Conservation (phyloP, 2,888 invertebrate species). For the Drosophila stalkeri region DNA sequence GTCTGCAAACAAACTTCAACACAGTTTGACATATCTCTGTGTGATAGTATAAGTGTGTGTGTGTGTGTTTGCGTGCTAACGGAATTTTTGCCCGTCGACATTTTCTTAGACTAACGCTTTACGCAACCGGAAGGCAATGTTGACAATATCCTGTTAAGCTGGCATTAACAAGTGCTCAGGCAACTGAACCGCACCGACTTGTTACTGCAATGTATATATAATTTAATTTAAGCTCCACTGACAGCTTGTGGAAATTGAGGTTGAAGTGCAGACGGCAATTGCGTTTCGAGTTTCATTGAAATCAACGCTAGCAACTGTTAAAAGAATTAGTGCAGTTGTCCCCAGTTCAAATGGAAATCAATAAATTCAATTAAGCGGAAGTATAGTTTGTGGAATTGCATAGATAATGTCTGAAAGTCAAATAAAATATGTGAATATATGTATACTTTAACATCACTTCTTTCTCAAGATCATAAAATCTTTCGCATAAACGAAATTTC, state of each 20-base stretch:
- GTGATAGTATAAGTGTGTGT: conserved; percentile 6
- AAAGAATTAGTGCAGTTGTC: conserved; percentile 16
- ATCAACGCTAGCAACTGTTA: conserved; percentile 20
- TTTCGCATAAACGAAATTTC: conserved; percentile 15
- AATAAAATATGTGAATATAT: background rate
- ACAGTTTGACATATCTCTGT: conserved; percentile 30
- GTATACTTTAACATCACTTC: background rate
- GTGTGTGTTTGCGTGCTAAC: conserved; percentile 46
- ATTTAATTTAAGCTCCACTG: conserved; percentile 56
- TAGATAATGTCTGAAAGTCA: background rate
- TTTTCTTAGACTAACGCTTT: conserved; percentile 37
- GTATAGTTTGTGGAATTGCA: background rate
- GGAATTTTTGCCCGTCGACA: conserved; percentile 43
- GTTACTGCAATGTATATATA: conserved; percentile 49
- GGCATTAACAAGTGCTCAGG: conserved; percentile 56
- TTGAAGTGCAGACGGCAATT: conserved; percentile 61
- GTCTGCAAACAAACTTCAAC: conserved; percentile 66
- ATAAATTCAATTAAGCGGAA: conserved; percentile 24
- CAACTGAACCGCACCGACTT: conserved; percentile 23
- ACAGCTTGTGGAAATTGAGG: conserved; percentile 62
- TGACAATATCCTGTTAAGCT: conserved; percentile 73
- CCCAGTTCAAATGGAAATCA: conserved; percentile 28
- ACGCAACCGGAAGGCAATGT: conserved; percentile 50
- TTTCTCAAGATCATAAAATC: background rate
- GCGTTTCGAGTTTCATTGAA: conserved; percentile 41